Conservation (phyloP, 2,113 vertebrate species). For the Galemys pyrenaicus region DNA sequence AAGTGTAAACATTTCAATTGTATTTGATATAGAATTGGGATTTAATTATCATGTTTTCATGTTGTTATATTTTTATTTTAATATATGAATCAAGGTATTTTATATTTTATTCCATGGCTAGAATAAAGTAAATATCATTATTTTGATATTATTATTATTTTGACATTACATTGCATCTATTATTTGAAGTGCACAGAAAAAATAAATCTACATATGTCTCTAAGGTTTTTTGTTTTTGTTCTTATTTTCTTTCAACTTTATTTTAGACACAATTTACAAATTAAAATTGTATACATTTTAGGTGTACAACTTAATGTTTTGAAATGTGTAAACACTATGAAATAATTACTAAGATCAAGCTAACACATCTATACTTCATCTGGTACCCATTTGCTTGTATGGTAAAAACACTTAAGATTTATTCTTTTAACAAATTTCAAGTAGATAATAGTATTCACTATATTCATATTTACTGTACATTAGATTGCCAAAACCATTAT, state of each 20-base stretch:
- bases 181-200: not conserved
- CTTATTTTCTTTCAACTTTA: not conserved
- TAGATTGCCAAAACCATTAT: not conserved
- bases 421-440: not conserved
- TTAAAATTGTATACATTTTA: not conserved
- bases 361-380: not conserved
- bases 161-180: not conserved
- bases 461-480: not conserved
- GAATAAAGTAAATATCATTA: not conserved
- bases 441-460: not conserved
- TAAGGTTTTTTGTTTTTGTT: not conserved
- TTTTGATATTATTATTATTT: not conserved
- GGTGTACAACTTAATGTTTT: not conserved
- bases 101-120: not conserved
- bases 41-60: not conserved
- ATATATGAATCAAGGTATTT: not conserved
- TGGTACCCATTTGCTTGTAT: not conserved
- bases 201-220: not conserved
- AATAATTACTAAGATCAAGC: not conserved
- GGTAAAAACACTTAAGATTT: not conserved
- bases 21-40: not conserved
- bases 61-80: not conserved
- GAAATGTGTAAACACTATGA: not conserved
- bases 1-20: not conserved
- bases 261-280: not conserved